Conservation (phyloP, 1,140 invertebrate species). For the Pseudomyrmex dendroicus region DNA sequence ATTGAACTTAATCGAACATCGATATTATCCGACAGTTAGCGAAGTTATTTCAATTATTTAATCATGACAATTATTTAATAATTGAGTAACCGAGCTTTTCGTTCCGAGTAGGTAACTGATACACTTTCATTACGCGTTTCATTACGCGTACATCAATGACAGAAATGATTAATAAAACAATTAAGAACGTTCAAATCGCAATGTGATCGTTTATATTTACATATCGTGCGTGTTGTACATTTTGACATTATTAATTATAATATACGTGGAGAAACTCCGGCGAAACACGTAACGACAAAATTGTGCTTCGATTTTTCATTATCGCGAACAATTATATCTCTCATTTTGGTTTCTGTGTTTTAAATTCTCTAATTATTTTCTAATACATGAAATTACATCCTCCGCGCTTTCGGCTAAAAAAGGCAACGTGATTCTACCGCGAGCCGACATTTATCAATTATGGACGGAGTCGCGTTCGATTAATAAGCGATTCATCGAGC, state of each 20-base stretch:
- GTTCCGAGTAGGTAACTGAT: background rate
- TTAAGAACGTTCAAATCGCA: background rate
- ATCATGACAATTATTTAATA: background rate
- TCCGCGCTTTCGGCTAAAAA: background rate
- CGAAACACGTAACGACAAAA: too few species aligned
- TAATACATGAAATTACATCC: slow-evolving; percentile 12
- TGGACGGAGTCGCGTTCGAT: slow-evolving; percentile 33
- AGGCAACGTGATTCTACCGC: slow-evolving; percentile 18
- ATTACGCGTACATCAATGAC: background rate
- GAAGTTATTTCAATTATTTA: too few species aligned
- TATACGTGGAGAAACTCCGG: too few species aligned
- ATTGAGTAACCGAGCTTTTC: background rate
- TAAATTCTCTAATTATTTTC: too few species aligned
- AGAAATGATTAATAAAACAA: background rate
- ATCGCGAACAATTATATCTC: background rate
- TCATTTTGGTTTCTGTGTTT: too few species aligned
- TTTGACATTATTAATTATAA: background rate
- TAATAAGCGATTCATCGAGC: slow-evolving; percentile 39
- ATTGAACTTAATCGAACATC: slow-evolving; percentile 11
- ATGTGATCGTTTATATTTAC: background rate
- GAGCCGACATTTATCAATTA: slow-evolving; percentile 1
- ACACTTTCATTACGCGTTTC: too few species aligned
- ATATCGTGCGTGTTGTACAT: background rate
- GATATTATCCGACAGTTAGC: too few species aligned
- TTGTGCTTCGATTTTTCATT: background rate